Evolutionary conservation across 2,113 vertebrate species (phyloP).

Genomic region (Hassar affinis): DNA sequence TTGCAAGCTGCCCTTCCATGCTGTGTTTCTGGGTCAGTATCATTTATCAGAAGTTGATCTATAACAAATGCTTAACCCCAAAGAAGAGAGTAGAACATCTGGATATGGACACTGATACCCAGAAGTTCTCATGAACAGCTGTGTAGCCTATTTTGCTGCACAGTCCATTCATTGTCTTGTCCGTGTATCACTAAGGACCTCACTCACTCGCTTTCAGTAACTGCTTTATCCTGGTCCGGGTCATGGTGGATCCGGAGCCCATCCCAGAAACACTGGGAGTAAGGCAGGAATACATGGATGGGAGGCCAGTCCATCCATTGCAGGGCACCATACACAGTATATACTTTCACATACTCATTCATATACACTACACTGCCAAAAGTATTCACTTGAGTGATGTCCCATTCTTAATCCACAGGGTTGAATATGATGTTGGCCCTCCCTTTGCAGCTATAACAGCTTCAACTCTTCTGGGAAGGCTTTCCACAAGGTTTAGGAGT

Average conservation of each 20-base stretch:
- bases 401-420: too few species aligned
- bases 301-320: not conserved
- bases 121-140: not conserved
- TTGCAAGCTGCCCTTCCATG: constrained; percentile 35
- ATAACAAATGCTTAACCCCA: not conserved
- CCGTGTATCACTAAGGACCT: not conserved
- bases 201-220: too few species aligned
- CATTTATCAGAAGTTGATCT: constrained; percentile 4
- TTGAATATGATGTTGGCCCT: too few species aligned
- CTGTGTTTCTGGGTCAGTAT: constrained; percentile 45
- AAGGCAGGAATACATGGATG: not conserved
- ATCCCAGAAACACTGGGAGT: not conserved
- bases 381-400: too few species aligned
- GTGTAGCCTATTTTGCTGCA: not conserved
- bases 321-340: not conserved
- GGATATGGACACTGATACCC: not conserved
- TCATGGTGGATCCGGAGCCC: not conserved
- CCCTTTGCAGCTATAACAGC: too few species aligned
- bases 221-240: too few species aligned
- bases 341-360: not conserved
- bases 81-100: not conserved
- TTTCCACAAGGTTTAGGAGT: too few species aligned
- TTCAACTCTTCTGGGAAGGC: too few species aligned
- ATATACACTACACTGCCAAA: too few species aligned
- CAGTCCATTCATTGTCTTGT: not conserved